A percentile compares a stretch with the other conserved stretches of the same genome.
phyloP scores from a whole-genome alignment of 2,797 vertebrate genomes.

The Acomys russatus region DNA sequence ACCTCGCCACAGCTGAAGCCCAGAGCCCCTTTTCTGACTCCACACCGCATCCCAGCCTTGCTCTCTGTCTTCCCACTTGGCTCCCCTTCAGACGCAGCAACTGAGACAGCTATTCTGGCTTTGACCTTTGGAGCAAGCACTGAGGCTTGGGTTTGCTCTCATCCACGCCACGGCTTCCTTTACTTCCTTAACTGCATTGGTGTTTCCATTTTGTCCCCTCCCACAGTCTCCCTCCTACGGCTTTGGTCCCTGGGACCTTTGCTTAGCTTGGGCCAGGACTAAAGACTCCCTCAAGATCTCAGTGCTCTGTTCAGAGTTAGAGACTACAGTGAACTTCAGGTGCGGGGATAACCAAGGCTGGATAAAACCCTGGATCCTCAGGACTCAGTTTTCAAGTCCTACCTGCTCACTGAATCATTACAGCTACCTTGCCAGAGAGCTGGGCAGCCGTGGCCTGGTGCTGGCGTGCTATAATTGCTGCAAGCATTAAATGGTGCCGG shows the following conservation, averaged over 20 bases:
- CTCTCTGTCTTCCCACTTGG: not conserved
- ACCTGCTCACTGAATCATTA: rapidly evolving
- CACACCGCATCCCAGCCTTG: not conserved
- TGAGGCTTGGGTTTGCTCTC: not conserved
- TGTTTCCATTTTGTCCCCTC: too few relatives aligned
- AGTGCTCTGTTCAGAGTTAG: not conserved
- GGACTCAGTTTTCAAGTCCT: not conserved
- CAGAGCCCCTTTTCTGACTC: not conserved
- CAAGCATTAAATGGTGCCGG: rapidly evolving
- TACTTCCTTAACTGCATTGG: too few relatives aligned
- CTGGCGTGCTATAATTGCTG: rapidly evolving
- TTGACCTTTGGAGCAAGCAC: not conserved
- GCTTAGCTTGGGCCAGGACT: rapidly evolving
- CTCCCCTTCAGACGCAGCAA: not conserved
- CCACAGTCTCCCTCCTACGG: too few relatives aligned
- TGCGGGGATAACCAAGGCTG: not conserved
- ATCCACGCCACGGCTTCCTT: not conserved
- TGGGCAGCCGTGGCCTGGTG: too few relatives aligned
- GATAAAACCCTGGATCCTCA: not conserved
- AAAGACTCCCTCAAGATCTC: not conserved
- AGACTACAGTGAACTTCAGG: not conserved
- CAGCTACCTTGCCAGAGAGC: rapidly evolving
- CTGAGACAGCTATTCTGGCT: not conserved
- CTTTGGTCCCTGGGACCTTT: not conserved
- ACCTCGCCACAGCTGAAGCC: not conserved